Base-by-base conservation (phyloP, 1,140 invertebrate species). In the Tetragonula clypearis region DNA sequence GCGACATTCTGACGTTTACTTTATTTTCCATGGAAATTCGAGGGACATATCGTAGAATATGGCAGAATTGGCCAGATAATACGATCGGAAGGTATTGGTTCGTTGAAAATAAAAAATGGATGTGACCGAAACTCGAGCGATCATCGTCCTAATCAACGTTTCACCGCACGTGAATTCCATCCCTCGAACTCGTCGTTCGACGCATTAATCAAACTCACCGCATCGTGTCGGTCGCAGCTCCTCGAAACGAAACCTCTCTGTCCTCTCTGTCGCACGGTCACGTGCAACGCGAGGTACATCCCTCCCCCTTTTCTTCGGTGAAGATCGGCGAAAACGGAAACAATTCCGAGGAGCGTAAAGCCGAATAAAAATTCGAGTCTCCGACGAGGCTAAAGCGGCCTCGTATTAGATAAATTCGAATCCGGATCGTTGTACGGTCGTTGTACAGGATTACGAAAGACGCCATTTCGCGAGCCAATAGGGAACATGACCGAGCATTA, bases 381-480 rank as follows among this genome's bases (percentile, higher is more conserved):
- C 2, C 19, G 5, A 26, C 56, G 77, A 65, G 26, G 68, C 41
- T 72, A 82, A 79, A 77, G 71, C 85, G 81, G 49, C 82, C 41
- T 49, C 41, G 65, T 71, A 85, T 87, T 87, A 83, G 88, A 83
- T 82, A 90, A 90, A 90, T 90, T 90, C 88, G 88, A 75, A 90
- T 86, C 79, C 71, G 89, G 91, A 91, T 91, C 90, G 90, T 90
- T 83, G 87, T 87, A 87, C 86, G 86, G 85, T 53, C 89, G 87
- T 80, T 72, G 89, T 90, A 82, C 87, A 89, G 92, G 91, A 93
- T 94, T 93, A 92, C 92, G 92, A 93, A 93, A 94, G 93, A 92
- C 88, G 90, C 84, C 65, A 88, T 90, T 93, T 93, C 91, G 89
- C 87, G 89, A 89, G 91, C 84, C 88, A 88, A 90, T 91, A 90